Conservation (phyloP, 1,140 invertebrate species). For the Megalopta genalis region DNA sequence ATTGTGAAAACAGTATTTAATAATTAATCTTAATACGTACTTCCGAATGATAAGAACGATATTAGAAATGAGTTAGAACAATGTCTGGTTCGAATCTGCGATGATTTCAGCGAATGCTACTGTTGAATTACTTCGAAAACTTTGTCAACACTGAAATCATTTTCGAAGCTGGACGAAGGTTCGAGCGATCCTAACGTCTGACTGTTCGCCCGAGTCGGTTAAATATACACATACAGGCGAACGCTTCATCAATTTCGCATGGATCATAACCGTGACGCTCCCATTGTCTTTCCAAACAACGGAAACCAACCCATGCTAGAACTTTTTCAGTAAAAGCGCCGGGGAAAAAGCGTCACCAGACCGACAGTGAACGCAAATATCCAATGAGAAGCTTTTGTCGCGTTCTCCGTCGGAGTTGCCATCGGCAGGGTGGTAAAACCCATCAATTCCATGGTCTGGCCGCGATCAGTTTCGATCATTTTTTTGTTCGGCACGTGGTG, state of each 20-base stretch:
- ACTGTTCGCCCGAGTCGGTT: background rate
- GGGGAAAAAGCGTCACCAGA: background rate
- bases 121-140: background rate
- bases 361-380: constrained; percentile 29
- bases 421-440: constrained; percentile 27
- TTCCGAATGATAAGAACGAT: no score
- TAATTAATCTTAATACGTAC: no score
- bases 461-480: constrained; percentile 30
- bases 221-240: background rate
- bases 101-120: no score
- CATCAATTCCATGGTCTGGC: constrained; percentile 44
- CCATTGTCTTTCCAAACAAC: constrained; percentile 6
- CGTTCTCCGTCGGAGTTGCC: constrained; percentile 7
- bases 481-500: constrained; percentile 3
- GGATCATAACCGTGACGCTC: constrained; percentile 18
- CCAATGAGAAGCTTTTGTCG: constrained; percentile 43
- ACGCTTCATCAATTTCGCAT: constrained; percentile 33
- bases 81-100: no score
- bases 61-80: no score
- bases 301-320: background rate
- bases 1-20: no score
- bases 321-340: constrained; percentile 11
- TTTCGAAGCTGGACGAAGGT: constrained; percentile 1
- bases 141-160: no score
- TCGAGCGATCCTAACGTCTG: background rate